phyloP scores from a whole-genome alignment of 2,113 vertebrate genomes.

The Microcebus murinus region DNA sequence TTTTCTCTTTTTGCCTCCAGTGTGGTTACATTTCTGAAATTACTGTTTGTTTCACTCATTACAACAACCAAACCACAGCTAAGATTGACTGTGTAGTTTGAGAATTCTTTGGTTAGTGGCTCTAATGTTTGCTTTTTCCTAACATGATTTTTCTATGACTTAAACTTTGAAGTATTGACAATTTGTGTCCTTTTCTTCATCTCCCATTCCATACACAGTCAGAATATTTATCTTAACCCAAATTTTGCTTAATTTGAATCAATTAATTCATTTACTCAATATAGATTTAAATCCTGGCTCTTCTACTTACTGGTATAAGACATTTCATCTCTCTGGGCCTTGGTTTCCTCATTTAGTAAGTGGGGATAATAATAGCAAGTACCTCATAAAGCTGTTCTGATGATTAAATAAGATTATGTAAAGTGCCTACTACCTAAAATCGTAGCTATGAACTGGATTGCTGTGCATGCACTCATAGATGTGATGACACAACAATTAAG shows the following conservation, averaged over 20 bases:
- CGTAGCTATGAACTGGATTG: not conserved
- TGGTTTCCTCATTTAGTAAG: not conserved
- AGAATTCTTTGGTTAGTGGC: slow-evolving; percentile 23
- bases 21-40: slow-evolving; percentile 50
- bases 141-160: not conserved
- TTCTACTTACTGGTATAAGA: not conserved
- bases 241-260: slow-evolving; percentile 40
- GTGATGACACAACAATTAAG: not conserved
- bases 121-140: slow-evolving; percentile 22
- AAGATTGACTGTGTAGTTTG: not conserved
- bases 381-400: not conserved
- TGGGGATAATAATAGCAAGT: not conserved
- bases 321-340: not conserved
- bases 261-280: not conserved
- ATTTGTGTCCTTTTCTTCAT: not conserved
- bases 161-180: slow-evolving; percentile 20
- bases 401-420: not conserved
- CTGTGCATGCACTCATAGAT: not conserved
- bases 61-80: slow-evolving; percentile 23
- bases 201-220: not conserved
- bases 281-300: not conserved
- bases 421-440: not conserved
- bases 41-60: slow-evolving; percentile 10
- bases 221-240: slow-evolving; percentile 38
- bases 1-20: slow-evolving; percentile 46